Percentiles rank a stretch among this genome's conserved stretches.
Conservation (phyloP, 2,888 invertebrate genomes). For the Drosophila pullipes region DNA sequence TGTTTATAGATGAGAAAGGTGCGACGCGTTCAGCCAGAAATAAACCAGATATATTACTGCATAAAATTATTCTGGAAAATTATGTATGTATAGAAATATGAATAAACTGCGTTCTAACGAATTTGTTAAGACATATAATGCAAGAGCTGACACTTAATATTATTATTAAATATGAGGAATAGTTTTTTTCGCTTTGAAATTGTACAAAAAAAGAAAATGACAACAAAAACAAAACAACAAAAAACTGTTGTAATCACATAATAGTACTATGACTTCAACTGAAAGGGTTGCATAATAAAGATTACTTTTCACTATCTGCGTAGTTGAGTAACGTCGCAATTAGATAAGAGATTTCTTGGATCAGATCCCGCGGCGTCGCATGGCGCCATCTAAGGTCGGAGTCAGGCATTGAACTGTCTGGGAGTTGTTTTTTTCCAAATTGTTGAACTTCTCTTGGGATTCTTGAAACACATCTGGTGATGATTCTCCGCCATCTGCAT, state of each 20-base stretch:
- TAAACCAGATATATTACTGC: constrained; percentile 36
- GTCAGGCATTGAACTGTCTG: constrained; percentile 67
- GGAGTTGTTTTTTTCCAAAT: constrained; percentile 52
- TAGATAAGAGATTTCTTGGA: constrained; percentile 38
- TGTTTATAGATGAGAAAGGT: constrained; percentile 20
- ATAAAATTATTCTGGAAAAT: constrained; percentile 25
- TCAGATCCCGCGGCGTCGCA: constrained; percentile 12
- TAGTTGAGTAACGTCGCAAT: constrained; percentile 44
- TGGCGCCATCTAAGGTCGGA: constrained; percentile 73
- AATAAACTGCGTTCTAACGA: constrained; percentile 7
- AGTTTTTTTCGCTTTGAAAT: background rate
- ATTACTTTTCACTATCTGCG: constrained; percentile 32
- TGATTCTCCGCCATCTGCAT: constrained; percentile 54
- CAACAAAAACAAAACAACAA: background rate
- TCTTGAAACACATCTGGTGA: constrained; percentile 28
- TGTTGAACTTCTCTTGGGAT: constrained; percentile 60
- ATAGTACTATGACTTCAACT: background rate
- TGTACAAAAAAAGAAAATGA: background rate
- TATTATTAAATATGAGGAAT: background rate
- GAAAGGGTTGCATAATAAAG: constrained; percentile 20
- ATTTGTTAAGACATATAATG: constrained; percentile 2
- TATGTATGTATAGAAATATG: constrained; percentile 7
- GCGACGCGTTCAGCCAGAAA: constrained; percentile 9
- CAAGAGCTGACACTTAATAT: background rate
- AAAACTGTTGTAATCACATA: background rate